Percentiles rank a stretch among this genome's conserved stretches.
Evolutionary conservation across 1,140 invertebrate genomes (phyloP).

Genomic region (Calliphora vicina): DNA sequence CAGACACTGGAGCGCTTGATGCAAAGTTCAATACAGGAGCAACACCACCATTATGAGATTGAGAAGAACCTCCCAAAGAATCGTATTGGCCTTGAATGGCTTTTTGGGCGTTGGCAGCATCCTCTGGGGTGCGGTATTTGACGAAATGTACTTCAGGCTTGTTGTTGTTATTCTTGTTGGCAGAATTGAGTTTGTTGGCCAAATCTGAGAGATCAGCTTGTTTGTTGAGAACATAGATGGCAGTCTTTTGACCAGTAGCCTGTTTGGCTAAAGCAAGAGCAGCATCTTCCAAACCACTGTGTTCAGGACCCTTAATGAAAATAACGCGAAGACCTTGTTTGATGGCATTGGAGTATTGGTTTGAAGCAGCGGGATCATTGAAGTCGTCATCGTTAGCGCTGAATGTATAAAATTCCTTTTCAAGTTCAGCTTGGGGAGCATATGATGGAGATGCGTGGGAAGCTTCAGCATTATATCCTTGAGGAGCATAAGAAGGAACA

Average conservation of each 20-base stretch:
- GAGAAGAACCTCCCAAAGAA: constrained; percentile 50
- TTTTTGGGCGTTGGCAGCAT: constrained; percentile 52
- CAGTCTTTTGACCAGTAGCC: constrained; percentile 79
- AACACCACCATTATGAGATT: constrained; percentile 48
- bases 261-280: constrained; percentile 70
- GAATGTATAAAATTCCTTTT: constrained; percentile 54
- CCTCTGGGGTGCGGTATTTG: constrained; percentile 58
- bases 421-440: constrained; percentile 46
- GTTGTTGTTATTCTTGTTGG: constrained; percentile 47
- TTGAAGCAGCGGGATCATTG: constrained; percentile 47
- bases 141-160: constrained; percentile 58
- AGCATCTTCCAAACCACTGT: constrained; percentile 68
- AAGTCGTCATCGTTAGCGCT: constrained; percentile 53
- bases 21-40: constrained; percentile 56
- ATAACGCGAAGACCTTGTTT: constrained; percentile 87
- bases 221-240: constrained; percentile 85
- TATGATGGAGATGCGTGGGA: constrained; percentile 4
- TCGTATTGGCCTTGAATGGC: constrained; percentile 56
- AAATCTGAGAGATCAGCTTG: constrained; percentile 61
- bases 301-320: constrained; percentile 80
- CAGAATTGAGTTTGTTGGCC: constrained; percentile 49
- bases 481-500: constrained; percentile 14
- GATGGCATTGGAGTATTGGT: constrained; percentile 62
- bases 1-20: constrained; percentile 39
- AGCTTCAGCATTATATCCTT: background rate